These are phyloP conservation scores for Augiades crinisus DNA, from an alignment of 2,888 invertebrate species.

Conservation along the genomic window DNA sequence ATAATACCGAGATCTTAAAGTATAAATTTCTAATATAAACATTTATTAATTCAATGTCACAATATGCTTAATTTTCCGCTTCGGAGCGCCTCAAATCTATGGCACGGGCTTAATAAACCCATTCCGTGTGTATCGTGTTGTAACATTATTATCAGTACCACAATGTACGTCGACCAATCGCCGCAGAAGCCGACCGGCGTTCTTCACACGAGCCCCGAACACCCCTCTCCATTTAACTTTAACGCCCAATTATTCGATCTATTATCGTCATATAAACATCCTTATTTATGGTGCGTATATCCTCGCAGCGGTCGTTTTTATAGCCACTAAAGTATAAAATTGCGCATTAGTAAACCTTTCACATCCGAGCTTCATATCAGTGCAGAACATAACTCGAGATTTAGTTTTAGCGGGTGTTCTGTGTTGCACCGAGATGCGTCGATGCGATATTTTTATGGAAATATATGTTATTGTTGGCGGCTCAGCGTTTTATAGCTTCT, in stretches of 20 bases:
- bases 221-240: conserved; percentile 54
- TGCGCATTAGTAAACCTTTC: conserved; percentile 72
- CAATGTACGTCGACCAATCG: conserved; percentile 56
- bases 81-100: no score
- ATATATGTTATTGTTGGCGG: conserved; percentile 55
- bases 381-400: conserved; percentile 63
- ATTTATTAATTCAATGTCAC: no score
- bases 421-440: conserved; percentile 53
- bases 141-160: conserved; percentile 39
- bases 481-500: conserved; percentile 60
- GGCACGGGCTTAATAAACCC: conserved; percentile 28
- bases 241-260: conserved; percentile 71
- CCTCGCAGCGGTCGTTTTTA: conserved; percentile 60
- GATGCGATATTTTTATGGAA: conserved; percentile 69
- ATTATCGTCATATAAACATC: conserved; percentile 65
- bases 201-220: conserved; percentile 32
- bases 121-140: conserved; percentile 34
- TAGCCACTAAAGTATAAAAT: conserved; percentile 74
- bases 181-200: conserved; percentile 33
- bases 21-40: no score
- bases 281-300: conserved; percentile 65
- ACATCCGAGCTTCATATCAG: conserved; percentile 62
- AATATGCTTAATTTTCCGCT: no score
- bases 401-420: conserved; percentile 66
- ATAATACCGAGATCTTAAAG: no score